phyloP scores from a whole-genome alignment of 2,888 invertebrate species.

The Amphipyra tragopoginis region DNA sequence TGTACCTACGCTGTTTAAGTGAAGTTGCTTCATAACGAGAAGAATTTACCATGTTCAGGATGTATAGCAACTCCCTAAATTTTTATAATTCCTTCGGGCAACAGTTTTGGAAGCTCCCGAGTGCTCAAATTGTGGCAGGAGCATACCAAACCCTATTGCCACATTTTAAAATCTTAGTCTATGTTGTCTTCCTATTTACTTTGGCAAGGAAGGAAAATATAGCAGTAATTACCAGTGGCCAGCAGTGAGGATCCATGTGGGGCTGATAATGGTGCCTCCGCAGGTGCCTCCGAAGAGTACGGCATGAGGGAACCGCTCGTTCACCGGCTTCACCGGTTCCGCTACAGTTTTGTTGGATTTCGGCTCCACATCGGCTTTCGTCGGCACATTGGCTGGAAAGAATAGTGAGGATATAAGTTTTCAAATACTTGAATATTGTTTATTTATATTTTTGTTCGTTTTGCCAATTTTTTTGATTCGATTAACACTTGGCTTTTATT shows the following conservation, averaged over 20 bases:
- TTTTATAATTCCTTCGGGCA: too few relatives aligned
- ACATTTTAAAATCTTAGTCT: too few relatives aligned
- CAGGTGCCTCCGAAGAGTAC: slow-evolving; percentile 83
- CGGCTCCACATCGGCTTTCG: slow-evolving; percentile 21
- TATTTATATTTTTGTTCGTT: background rate
- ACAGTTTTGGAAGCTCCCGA: too few relatives aligned
- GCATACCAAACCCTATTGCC: too few relatives aligned
- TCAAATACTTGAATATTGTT: background rate
- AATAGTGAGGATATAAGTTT: background rate
- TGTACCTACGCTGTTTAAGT: too few relatives aligned
- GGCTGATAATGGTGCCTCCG: slow-evolving; percentile 83
- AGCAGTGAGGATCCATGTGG: slow-evolving; percentile 81
- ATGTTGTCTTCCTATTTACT: background rate
- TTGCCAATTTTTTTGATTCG: too few relatives aligned
- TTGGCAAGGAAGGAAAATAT: background rate
- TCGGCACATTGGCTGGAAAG: slow-evolving; percentile 45
- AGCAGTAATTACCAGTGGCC: slow-evolving; percentile 77
- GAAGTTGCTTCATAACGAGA: too few relatives aligned
- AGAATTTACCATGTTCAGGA: too few relatives aligned
- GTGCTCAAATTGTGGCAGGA: too few relatives aligned
- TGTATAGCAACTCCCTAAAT: too few relatives aligned
- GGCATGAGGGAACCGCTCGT: slow-evolving; percentile 76
- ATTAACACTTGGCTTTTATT: too few relatives aligned
- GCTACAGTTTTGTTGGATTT: slow-evolving; percentile 1
- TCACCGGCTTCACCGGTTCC: slow-evolving; percentile 59